Evolutionary conservation across 2,113 vertebrate genomes (phyloP), one percentile per base, ranked within the genome.

Genomic region (Chrysochloris asiatica): DNA sequence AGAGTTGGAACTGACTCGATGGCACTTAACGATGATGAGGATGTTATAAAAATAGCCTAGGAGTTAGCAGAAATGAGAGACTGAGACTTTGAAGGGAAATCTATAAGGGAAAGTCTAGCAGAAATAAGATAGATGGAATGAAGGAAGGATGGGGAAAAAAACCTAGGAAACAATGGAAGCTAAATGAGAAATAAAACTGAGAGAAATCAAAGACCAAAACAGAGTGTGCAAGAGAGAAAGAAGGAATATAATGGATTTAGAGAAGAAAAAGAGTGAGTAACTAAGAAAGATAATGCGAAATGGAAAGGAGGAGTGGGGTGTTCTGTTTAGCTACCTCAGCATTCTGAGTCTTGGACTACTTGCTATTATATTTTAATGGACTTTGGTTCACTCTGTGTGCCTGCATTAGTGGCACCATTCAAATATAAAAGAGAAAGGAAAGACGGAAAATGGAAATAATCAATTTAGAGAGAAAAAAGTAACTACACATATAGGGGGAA

Each of bases 331-430:
- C 78, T 52, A 16, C 48, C 21, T 83, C 85, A 93, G 91, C 48
- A 33, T 82, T 85, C 63, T 83, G 56, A 93, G 75, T 83, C 33
- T 50, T 80, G 65, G 79, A 47, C 83, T 89, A 90, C 59, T 95
- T 91, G 22, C 71, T 95, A 78, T 83, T 92, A 22, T 50, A 90
- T 91, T 95, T 94, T 93, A 95, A 93, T 88, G 85, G 24, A 19
- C 52, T 93, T 90, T 85, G 82, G 86, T 28, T 82, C 79, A 59
- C 59, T 24, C 17, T 67, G 22, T 24, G 9, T 16, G 9, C 26
- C 65, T 76, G n/a, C 95, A 90, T 95, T 93, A 93, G 93, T 94
- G 85, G 72, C 71, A 65, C 90, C 47, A 90, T 90, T 96, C 91
- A 91, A 38, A 88, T 69, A 56, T 69, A 36, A 92, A 92, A 86